Evolutionary conservation across 2,113 vertebrate species (phyloP), one percentile per base, ranked within the genome.

Genomic region (Willisornis vidua): DNA sequence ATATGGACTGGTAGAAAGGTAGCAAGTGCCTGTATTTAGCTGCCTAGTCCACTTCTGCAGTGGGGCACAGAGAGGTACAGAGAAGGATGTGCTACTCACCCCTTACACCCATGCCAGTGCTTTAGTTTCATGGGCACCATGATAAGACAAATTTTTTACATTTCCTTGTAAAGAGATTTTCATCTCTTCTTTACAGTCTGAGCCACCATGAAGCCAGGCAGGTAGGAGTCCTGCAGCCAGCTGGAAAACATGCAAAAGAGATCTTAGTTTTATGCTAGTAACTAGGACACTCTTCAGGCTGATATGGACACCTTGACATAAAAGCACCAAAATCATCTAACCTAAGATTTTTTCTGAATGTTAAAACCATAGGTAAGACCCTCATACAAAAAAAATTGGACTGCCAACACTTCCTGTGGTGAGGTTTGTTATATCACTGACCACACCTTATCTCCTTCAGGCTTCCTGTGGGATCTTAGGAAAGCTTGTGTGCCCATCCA

Each of bases 381-480:
- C 5, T 62, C 35, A 54, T 3, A 66, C 22, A 51, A 70, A 75
- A 71, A 70, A 5, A 1, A 52, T 11, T 11, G 25, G 25, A 43
- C 14, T 45, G 10, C 24, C 55, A 58, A 6, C n/a, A 19, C 45
- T 68, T 68, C 33, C 33, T 48, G 3, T 0, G 0, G 22, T 20
- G 22, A 23, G 55, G 7, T 71, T 58, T 74, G 8, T 63, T 29
- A 2, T 18, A 10, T 12, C 46, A 20, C 39, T 81, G 68, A 33
- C 16, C 14, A 13, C 17, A 28, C 3, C 46, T 77, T 1, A 0
- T 16, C 23, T 70, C 10, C 0, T 78, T 55, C 59, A 62, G 26
- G 16, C 41, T 75, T 89, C 25, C 54, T 59, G 18, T 48, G 39
- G 39, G 33, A 22, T 67, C 51, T 29, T 17, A 63, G 55, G 48